phyloP scores from a whole-genome alignment of 1,140 invertebrate species.

The Lysiphlebus fabarum region DNA sequence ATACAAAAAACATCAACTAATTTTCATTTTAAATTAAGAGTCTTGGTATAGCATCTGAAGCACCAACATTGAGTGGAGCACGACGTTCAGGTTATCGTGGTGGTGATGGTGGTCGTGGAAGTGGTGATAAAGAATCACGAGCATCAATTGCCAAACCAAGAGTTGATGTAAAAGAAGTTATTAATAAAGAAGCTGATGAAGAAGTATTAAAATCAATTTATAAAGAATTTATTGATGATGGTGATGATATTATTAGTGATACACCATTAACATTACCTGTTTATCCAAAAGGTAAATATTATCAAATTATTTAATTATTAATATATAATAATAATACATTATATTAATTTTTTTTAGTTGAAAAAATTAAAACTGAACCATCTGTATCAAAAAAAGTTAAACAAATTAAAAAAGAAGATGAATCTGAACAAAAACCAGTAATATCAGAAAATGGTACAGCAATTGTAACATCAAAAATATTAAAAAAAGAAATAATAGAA shows the following conservation, averaged over 20 bases:
- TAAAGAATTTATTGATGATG: conserved; percentile 45
- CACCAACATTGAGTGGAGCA: conserved; percentile 26
- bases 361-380: conserved; percentile 30
- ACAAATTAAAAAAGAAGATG: conserved; percentile 15
- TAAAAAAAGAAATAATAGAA: conserved; percentile 8
- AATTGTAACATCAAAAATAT: conserved; percentile 16
- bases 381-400: conserved; percentile 10
- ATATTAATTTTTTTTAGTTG: conserved; percentile 25
- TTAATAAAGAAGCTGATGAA: conserved; percentile 45
- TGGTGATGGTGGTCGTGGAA: conserved; percentile 25
- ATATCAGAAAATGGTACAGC: conserved; percentile 42
- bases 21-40: conserved; percentile 36
- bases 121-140: conserved; percentile 27
- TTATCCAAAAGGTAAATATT: conserved; percentile 32
- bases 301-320: conserved; percentile 13
- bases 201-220: conserved; percentile 40
- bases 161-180: conserved; percentile 39
- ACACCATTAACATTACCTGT: conserved; percentile 40
- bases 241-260: conserved; percentile 33
- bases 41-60: conserved; percentile 47
- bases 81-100: conserved; percentile 25
- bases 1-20: conserved; percentile 1
- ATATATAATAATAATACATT: conserved; percentile 18
- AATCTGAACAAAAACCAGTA: conserved; percentile 34
- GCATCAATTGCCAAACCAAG: conserved; percentile 38